phyloP scores from a whole-genome alignment of 1,140 invertebrate species.

The Heliconius hewitsoni region DNA sequence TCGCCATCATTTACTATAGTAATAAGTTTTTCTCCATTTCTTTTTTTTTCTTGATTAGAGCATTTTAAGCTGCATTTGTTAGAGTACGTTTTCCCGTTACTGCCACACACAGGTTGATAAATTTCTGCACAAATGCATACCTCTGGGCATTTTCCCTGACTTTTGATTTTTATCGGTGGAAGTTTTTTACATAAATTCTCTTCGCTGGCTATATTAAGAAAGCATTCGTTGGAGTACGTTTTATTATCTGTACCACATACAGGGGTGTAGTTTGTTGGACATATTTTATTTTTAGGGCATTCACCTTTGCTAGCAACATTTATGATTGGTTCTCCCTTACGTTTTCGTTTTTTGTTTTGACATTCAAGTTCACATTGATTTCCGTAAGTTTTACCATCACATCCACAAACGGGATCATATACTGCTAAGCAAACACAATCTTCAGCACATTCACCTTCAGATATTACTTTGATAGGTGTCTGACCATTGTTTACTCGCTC shows the following conservation, averaged over 20 bases:
- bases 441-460: constrained; percentile 33
- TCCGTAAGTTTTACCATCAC: constrained; percentile 36
- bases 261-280: constrained; percentile 40
- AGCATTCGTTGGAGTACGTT: constrained; percentile 42
- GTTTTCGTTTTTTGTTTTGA: constrained; percentile 34
- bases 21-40: constrained; percentile 6
- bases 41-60: constrained; percentile 36
- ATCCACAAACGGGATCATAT: constrained; percentile 40
- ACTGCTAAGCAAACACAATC: constrained; percentile 35
- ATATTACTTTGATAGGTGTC: constrained; percentile 20
- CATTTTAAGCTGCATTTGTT: constrained; percentile 60
- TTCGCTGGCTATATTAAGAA: constrained; percentile 32
- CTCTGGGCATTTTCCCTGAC: constrained; percentile 84
- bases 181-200: constrained; percentile 11
- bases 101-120: constrained; percentile 59
- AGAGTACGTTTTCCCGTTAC: constrained; percentile 53
- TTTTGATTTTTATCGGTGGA: constrained; percentile 22
- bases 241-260: constrained; percentile 41
- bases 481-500: constrained; percentile 18
- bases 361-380: constrained; percentile 40
- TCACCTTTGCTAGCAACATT: constrained; percentile 26
- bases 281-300: constrained; percentile 26
- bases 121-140: constrained; percentile 44
- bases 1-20: not conserved
- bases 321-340: constrained; percentile 19